Conservation (phyloP, 2,888 invertebrate genomes). For the Ellobium chinense region DNA sequence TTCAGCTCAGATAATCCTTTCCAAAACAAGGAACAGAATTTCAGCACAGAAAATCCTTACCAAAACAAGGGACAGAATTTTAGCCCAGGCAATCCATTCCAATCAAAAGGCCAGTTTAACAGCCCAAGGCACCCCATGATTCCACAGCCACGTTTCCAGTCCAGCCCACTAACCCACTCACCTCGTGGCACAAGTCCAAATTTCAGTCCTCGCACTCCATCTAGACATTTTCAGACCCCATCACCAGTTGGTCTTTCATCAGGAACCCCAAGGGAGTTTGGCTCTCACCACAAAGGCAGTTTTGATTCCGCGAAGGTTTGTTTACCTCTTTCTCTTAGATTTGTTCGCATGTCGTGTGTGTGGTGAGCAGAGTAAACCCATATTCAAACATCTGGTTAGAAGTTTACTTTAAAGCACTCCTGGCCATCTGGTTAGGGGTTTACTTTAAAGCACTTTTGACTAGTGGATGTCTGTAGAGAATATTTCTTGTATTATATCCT, state of each 20-base stretch:
- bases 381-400: no score
- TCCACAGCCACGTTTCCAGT: background rate
- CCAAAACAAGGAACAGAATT: background rate
- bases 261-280: background rate
- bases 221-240: constrained; percentile 7
- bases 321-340: no score
- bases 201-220: constrained; percentile 33
- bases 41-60: constrained; percentile 34
- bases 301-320: constrained; percentile 24
- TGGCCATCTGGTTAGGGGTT: no score
- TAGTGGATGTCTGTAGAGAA: no score
- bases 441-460: no score
- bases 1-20: constrained; percentile 37
- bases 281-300: background rate
- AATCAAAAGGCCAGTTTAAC: background rate
- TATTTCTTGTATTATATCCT: no score
- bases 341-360: no score
- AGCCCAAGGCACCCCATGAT: background rate
- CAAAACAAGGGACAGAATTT: constrained; percentile 14
- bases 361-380: no score
- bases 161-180: background rate
- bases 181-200: background rate
- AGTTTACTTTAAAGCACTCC: no score
- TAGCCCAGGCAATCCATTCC: constrained; percentile 17
- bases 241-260: background rate